phyloP scores from a whole-genome alignment of 2,113 vertebrate species.

The Mystacornis crossleyi region DNA sequence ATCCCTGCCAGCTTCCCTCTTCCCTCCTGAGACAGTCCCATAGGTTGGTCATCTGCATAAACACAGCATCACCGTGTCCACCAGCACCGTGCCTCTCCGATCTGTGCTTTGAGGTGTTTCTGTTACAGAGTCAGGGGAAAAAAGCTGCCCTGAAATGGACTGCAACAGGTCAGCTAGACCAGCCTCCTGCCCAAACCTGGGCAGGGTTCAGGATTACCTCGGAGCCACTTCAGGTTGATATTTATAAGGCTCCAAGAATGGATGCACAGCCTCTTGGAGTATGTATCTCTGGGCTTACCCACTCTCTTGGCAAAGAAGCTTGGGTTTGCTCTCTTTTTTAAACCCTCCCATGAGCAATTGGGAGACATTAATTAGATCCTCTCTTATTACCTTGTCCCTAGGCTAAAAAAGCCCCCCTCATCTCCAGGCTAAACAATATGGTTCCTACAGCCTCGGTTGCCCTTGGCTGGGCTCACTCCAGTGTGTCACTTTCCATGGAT shows the following conservation, averaged over 20 bases:
- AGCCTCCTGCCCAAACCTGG: neutral
- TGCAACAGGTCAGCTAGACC: neutral
- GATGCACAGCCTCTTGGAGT: neutral
- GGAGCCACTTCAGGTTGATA: neutral
- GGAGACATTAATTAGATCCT: neutral
- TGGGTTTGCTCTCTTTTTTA: neutral
- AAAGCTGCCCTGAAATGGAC: neutral
- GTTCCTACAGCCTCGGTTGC: neutral
- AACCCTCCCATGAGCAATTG: neutral
- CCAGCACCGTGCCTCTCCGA: accelerated
- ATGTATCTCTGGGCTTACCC: neutral
- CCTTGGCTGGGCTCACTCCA: accelerated
- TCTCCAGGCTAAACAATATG: neutral
- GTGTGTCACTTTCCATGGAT: neutral
- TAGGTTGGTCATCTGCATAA: accelerated
- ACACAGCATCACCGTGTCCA: neutral
- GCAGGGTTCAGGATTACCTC: neutral
- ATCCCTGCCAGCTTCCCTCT: neutral
- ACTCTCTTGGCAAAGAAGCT: neutral
- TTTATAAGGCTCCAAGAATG: neutral
- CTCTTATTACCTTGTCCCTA: neutral
- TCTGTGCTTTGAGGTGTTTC: neutral
- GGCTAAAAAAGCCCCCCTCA: neutral
- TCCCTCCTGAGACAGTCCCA: neutral
- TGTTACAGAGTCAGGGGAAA: neutral